A percentile compares a stretch with the other conserved stretches of the same genome.
Conservation (phyloP, 2,797 vertebrate species). For the Natrix natrix region DNA sequence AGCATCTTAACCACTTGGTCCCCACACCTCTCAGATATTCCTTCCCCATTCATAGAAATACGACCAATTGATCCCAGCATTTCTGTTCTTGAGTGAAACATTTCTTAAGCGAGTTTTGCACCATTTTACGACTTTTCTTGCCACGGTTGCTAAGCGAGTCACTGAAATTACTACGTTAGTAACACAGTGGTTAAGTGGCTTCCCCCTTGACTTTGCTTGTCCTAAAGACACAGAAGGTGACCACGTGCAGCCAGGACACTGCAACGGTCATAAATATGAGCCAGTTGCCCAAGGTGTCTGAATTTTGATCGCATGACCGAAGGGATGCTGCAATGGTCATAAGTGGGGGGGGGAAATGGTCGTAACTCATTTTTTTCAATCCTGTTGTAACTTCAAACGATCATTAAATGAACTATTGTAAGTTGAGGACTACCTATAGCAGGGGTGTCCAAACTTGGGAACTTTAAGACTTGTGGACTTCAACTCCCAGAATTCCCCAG, state of each 20-base stretch:
- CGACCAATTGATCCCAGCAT: not conserved
- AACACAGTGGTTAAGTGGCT: not conserved
- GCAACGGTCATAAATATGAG: not conserved
- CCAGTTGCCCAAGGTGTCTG: not conserved
- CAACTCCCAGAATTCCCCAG: too few relatives aligned
- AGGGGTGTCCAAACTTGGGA: too few relatives aligned
- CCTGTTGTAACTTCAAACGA: not conserved
- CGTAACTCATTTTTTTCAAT: not conserved
- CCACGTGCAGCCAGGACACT: not conserved
- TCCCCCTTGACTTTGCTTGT: not conserved
- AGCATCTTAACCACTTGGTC: too few relatives aligned
- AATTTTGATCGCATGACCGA: not conserved
- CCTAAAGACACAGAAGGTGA: not conserved
- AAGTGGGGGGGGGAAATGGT: not conserved
- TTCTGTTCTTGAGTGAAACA: not conserved
- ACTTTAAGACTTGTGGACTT: too few relatives aligned
- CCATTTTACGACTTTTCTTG: not conserved
- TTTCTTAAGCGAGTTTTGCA: not conserved
- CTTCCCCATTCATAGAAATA: not conserved
- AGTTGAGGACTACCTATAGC: not conserved
- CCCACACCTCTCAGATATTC: too few relatives aligned
- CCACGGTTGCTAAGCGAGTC: not conserved
- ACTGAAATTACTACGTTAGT: not conserved
- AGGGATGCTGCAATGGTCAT: not conserved
- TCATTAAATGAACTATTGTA: not conserved